Evolutionary conservation across 2,113 vertebrate species (phyloP), one percentile per base, ranked within the genome.

Genomic region (Phodopus roborovskii): DNA sequence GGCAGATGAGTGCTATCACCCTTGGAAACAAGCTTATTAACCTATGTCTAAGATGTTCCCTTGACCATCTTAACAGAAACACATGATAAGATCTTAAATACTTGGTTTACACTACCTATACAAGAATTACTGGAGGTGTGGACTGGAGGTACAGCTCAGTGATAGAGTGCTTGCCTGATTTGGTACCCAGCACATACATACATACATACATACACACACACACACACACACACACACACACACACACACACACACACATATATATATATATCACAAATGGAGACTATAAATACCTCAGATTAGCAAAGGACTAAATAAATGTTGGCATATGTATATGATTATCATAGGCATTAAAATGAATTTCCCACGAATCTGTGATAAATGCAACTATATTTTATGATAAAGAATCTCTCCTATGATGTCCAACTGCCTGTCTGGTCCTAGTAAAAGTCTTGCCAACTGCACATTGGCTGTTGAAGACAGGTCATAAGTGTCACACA

Each of bases 341-440:
- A 86, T 36, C n/a, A 71, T 3, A 83, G 36, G 53, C 39, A 82
- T 89, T 89, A 87, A 92, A 86, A 92, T 66, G 16, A 66, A 20
- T 71, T 82, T 62, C 45, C 17, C 19, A 13, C 39, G 19, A 83
- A 36, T 75, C 56, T 73, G 39, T 91, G 24, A 58, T 13, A 79
- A 94, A 74, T 89, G 11, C 33, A 79, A 20, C 71, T 53, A 15
- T 33, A 92, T 83, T 93, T 95, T 93, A 95, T 5, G 62, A 71
- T 58, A 94, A 92, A 58, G 45, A 92, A 58, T 62, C 12, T 42
- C 58, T 22, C 48, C 56, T 0, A 78, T 56, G 10, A 79, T 71
- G 75, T 17, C 70, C 13, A 53, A 5, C 28, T 81, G 0, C 78
- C 28, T 3, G 62, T 66, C 74, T 50, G 91, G 60, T 93, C 78